Conservation (phyloP, 1,140 invertebrate genomes). For the Bombus picipes region DNA sequence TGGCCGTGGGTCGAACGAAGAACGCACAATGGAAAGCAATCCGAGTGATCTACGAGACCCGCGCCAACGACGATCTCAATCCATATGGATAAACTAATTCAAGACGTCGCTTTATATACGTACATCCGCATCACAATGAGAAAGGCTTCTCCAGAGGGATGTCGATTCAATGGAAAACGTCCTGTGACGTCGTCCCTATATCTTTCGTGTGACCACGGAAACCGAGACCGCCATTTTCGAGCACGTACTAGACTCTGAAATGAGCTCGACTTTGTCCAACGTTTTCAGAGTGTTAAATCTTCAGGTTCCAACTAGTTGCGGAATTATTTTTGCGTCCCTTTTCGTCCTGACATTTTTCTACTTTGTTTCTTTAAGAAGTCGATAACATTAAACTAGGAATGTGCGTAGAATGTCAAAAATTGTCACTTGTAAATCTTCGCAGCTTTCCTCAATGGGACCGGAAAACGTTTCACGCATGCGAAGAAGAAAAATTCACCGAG, state of each 20-base stretch:
- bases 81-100: constrained; percentile 71
- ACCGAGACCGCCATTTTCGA: not conserved
- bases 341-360: not conserved
- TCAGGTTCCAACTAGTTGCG: not conserved
- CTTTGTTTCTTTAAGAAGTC: not conserved
- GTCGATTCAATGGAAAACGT: constrained; percentile 54
- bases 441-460: no score
- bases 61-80: constrained; percentile 50
- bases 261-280: not conserved
- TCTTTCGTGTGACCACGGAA: constrained; percentile 11
- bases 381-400: not conserved
- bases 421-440: no score
- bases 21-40: constrained; percentile 66
- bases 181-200: constrained; percentile 1
- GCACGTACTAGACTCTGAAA: not conserved
- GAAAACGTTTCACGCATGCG: no score
- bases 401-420: no score
- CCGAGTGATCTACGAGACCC: constrained; percentile 64
- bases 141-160: constrained; percentile 30
- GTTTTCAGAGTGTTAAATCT: not conserved
- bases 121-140: constrained; percentile 43
- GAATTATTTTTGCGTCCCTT: not conserved
- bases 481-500: no score
- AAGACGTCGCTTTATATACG: constrained; percentile 47
- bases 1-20: constrained; percentile 53